Evolutionary conservation across 2,797 vertebrate species (phyloP), one percentile per base, ranked within the genome.

Genomic region (Lepilemur ruficaudatus): DNA sequence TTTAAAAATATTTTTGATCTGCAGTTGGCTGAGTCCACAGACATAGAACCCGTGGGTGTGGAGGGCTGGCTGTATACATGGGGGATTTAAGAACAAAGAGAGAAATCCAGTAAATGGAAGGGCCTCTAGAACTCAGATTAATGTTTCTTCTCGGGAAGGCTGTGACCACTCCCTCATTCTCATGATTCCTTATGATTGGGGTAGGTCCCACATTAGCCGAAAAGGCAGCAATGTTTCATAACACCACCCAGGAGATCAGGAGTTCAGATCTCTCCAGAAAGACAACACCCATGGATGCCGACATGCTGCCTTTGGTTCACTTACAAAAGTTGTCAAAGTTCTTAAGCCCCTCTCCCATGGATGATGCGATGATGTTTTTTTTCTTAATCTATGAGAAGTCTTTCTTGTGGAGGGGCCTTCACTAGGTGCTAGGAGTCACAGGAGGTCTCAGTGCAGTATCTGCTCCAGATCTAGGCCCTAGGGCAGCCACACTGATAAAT

Each of bases 201-300:
- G 13, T 25, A 30, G 30, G 12, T 20, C 38, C 17, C 4, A 1
- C 14, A 3, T 25, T 8, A 43, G 4, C 1, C n/a, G 50, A 70
- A 79, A 35, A 52, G 9, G 2, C 30, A 22, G 30, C 15, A 28
- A 11, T 0, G 12, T 23, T 57, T 69, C 30, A 20, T 32, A 48
- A 10, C 0, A 2, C 2, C 20, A 2, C 17, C 4, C 23, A 2
- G 18, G 55, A 63, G 9, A 50, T 52, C 1, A 23, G 30, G 11
- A 52, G 13, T 84, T 73, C 25, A 38, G 4, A 10, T 75, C 4
- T 35, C 25, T 67, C 50, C 15, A n/a, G 41, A 93, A 65, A 18
- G 35, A 41, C 22, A 55, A 28, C 22, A 63, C 23, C 2, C 41
- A 17, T 5, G 18, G 22, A 10, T 20, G 9, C 0, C 18, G 14